Evolutionary conservation across 1,140 invertebrate species (phyloP).

Genomic region (Hypothenemus hampei): DNA sequence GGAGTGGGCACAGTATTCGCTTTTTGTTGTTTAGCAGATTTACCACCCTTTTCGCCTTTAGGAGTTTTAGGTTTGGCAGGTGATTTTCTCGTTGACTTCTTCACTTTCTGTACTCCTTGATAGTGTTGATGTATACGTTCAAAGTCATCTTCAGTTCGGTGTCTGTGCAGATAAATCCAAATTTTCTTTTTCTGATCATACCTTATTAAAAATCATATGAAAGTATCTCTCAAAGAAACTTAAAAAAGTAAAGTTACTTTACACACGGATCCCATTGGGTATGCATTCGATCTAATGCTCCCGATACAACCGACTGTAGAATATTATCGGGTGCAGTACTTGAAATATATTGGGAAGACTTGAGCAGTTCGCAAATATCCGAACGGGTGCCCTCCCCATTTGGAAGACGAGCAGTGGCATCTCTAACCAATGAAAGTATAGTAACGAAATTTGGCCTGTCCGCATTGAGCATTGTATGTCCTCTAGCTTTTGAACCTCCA

Average conservation of each 20-base stretch:
- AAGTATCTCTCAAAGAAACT: not conserved
- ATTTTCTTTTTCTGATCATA: conserved; percentile 81
- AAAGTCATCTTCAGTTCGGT: conserved; percentile 70
- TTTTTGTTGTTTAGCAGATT: conserved; percentile 32
- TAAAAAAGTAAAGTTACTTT: conserved; percentile 51
- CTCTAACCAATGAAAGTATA: conserved; percentile 83
- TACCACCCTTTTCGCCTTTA: conserved; percentile 47
- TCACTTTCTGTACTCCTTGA: conserved; percentile 55
- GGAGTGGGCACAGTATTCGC: not conserved
- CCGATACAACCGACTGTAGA: conserved; percentile 81
- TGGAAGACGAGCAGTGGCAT: conserved; percentile 86
- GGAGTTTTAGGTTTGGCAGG: conserved; percentile 45
- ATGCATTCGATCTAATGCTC: conserved; percentile 82
- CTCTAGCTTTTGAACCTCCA: conserved; percentile 58
- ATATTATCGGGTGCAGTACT: conserved; percentile 65
- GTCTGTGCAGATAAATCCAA: conserved; percentile 85
- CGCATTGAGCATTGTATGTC: conserved; percentile 75
- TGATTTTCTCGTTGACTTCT: conserved; percentile 48
- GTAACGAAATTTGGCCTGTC: conserved; percentile 88
- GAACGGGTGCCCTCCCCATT: conserved; percentile 90
- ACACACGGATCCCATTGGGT: conserved; percentile 87
- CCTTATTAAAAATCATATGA: conserved; percentile 1
- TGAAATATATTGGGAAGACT: conserved; percentile 80
- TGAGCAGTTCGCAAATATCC: conserved; percentile 80
- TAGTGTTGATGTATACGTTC: conserved; percentile 61